Conservation (phyloP, 2,888 invertebrate species). For the Hecatera dysodea region DNA sequence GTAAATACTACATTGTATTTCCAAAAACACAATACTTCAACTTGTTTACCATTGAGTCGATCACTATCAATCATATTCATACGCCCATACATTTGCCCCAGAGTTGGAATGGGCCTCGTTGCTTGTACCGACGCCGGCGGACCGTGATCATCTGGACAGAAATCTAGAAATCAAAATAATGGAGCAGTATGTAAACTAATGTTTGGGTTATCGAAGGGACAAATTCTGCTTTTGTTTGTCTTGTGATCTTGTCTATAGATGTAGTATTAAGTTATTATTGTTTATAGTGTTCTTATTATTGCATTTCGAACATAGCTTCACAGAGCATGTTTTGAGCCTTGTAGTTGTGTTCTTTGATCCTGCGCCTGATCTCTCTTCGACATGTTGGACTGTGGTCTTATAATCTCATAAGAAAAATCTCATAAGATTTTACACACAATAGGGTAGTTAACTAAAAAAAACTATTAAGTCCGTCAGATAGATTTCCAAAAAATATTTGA, state of each 20-base stretch:
- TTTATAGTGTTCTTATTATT: background rate
- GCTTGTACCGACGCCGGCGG: conserved; percentile 64
- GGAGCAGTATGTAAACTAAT: conserved; percentile 28
- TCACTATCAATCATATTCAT: conserved; percentile 68
- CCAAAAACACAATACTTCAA: conserved; percentile 34
- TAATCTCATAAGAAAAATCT: no score
- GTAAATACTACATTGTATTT: conserved; percentile 3
- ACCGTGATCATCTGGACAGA: conserved; percentile 64
- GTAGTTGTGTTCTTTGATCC: background rate
- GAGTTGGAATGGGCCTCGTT: conserved; percentile 77
- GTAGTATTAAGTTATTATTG: background rate
- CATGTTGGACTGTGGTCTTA: no score
- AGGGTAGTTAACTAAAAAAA: no score
- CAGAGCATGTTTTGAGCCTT: background rate
- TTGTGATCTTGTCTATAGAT: background rate
- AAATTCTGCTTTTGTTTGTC: background rate
- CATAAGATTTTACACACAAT: background rate
- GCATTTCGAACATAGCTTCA: background rate
- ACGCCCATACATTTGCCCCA: conserved; percentile 73
- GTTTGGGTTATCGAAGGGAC: background rate
- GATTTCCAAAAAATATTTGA: no score
- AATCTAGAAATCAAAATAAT: conserved; percentile 69
- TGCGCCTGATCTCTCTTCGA: background rate
- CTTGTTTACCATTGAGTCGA: conserved; percentile 71
- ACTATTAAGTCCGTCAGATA: no score